Evolutionary conservation across 2,888 invertebrate genomes (phyloP).

Genomic region (Laspeyria flexula): DNA sequence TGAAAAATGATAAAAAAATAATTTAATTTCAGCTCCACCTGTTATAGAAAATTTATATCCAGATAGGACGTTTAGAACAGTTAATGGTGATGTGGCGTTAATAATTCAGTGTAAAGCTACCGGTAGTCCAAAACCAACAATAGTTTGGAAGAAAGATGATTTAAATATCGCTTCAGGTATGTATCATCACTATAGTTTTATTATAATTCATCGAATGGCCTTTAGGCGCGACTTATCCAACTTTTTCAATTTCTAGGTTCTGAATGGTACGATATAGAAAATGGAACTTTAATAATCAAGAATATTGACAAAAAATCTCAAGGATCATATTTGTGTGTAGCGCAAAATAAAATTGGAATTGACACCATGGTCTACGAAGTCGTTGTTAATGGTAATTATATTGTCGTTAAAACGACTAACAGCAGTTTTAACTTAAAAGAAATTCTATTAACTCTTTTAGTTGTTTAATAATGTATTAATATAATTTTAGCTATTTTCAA

Average conservation of each 20-base stretch:
- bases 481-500: no score
- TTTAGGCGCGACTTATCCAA: no score
- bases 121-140: slow-evolving; percentile 58
- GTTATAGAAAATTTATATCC: slow-evolving; percentile 37
- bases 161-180: slow-evolving; percentile 53
- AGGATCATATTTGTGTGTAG: slow-evolving; percentile 57
- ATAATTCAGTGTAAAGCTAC: slow-evolving; percentile 54
- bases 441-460: no score
- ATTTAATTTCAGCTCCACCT: slow-evolving; percentile 53
- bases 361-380: slow-evolving; percentile 47
- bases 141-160: slow-evolving; percentile 53
- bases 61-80: slow-evolving; percentile 27
- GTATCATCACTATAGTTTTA: no score
- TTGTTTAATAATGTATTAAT: no score
- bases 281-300: slow-evolving; percentile 59
- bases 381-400: slow-evolving; percentile 48
- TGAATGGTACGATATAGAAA: slow-evolving; percentile 53
- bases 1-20: no score
- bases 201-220: no score
- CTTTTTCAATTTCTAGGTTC: slow-evolving; percentile 45
- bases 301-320: slow-evolving; percentile 43
- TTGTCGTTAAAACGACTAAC: no score
- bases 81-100: slow-evolving; percentile 49
- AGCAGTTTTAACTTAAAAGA: no score
- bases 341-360: slow-evolving; percentile 50